Evolutionary conservation across 2,113 vertebrate species (phyloP), one percentile per base, ranked within the genome.

Genomic region (Leiothrix lutea): DNA sequence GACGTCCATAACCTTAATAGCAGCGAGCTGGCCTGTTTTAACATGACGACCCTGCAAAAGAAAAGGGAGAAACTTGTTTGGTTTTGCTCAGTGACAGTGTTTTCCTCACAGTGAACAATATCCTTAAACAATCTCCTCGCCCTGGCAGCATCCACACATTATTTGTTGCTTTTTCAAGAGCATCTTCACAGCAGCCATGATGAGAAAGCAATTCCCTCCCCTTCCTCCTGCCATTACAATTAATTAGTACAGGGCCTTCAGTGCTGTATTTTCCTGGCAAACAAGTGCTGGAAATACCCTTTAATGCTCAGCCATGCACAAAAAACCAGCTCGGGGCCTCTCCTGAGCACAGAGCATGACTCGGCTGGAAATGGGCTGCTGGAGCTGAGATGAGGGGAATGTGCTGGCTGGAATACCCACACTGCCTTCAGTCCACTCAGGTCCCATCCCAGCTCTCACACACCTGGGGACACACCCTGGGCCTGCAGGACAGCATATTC

Each of bases 1-100:
- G 98, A 99, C 99, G 70, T 99, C 99, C 99, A 99, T 99, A 98
- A 99, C 99, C 96, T 99, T 99, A 97, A 99, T 99, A 74, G 99
- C 99, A 94, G 99, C 99, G 17, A 99, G 99, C 97, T 99, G 99
- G 48, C 99, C 99, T 4, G 99, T 99, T 97, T 99, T 99, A 97
- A 99, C 99, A 98, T 99, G 99, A 88, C 99, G 99, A 97, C 99
- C 99, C 99, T 99, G 97, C n/a, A 95, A 95, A 93, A 97, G 71
- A 96, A 93, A 96, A 90, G 23, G 5, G 80, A 95, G 67, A 82
- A 91, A 38, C 65, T 54, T 80, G 74, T 94, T 87, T 92, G 81
- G 56, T 65, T 95, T 78, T 79, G 61, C 31, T 75, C n/a, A 21
- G 31, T 73, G 47, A 35, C 66, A 82, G 33, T 26, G 25, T 82